A percentile compares a stretch with the other conserved stretches of the same genome.
phyloP scores from a whole-genome alignment of 2,113 vertebrate species.

The Cynocephalus volans region DNA sequence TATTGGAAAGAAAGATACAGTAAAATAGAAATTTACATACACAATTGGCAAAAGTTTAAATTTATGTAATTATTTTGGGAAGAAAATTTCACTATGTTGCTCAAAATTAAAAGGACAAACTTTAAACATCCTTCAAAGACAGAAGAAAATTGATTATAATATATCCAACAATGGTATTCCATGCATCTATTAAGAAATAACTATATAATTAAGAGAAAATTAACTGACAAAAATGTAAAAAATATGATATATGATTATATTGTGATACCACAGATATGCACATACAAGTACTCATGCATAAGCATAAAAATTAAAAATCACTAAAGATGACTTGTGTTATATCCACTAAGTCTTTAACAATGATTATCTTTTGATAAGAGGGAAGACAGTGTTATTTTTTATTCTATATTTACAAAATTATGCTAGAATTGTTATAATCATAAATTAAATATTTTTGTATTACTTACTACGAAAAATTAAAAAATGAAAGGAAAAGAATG shows the following conservation, averaged over 20 bases:
- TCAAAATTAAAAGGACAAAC: background rate
- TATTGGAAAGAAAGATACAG: background rate
- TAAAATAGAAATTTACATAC: background rate
- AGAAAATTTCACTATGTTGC: background rate
- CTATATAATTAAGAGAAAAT: background rate
- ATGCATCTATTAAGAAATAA: background rate
- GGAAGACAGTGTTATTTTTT: background rate
- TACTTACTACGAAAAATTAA: background rate
- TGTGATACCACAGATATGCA: background rate
- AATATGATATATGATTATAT: background rate
- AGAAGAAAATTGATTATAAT: background rate
- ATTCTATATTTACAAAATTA: slow-evolving; percentile 3
- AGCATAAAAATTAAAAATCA: background rate
- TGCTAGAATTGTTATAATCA: background rate
- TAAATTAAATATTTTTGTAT: background rate
- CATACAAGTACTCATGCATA: background rate
- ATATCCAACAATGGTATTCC: background rate
- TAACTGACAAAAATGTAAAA: background rate
- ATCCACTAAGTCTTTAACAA: background rate
- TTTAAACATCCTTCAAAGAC: background rate
- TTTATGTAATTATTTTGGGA: background rate
- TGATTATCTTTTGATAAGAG: background rate
- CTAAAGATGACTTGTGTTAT: background rate
- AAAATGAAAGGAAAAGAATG: background rate
- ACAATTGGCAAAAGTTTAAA: background rate